A percentile compares a stretch with the other conserved stretches of the same genome.
Evolutionary conservation across 2,113 vertebrate species (phyloP).

Genomic region (Agapornis roseicollis): DNA sequence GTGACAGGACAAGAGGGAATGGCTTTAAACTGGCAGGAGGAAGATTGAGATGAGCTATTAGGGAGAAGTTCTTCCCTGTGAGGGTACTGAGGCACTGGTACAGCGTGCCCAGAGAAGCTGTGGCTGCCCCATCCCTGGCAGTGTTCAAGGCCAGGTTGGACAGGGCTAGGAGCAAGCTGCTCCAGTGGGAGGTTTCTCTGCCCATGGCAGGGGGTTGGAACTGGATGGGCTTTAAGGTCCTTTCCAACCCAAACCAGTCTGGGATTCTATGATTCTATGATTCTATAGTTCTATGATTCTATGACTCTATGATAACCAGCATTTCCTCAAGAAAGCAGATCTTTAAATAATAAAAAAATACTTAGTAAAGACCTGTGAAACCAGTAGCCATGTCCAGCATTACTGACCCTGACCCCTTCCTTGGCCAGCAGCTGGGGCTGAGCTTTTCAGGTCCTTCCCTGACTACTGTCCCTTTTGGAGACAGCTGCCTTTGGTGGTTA

Average conservation of each 20-base stretch:
- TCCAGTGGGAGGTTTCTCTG: neutral
- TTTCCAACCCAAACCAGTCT: neutral
- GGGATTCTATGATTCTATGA: neutral
- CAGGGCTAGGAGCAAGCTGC: neutral
- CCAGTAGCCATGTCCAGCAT: fast-evolving
- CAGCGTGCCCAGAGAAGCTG: neutral
- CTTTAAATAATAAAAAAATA: neutral
- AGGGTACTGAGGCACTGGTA: neutral
- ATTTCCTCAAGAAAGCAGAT: neutral
- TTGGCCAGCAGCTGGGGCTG: neutral
- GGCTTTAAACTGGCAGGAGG: neutral
- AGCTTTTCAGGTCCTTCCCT: neutral
- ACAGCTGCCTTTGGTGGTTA: neutral
- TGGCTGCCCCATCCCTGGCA: neutral
- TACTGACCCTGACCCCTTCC: neutral
- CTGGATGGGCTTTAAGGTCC: neutral
- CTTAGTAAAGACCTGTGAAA: neutral
- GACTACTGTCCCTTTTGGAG: neutral
- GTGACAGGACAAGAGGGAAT: neutral
- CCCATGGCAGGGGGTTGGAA: neutral
- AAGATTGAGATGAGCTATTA: neutral
- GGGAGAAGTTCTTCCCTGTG: neutral
- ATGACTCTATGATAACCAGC: neutral
- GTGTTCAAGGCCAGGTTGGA: neutral
- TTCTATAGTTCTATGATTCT: neutral